Base-by-base conservation (phyloP, 2,888 invertebrate genomes). In the Cryptops parisi region DNA sequence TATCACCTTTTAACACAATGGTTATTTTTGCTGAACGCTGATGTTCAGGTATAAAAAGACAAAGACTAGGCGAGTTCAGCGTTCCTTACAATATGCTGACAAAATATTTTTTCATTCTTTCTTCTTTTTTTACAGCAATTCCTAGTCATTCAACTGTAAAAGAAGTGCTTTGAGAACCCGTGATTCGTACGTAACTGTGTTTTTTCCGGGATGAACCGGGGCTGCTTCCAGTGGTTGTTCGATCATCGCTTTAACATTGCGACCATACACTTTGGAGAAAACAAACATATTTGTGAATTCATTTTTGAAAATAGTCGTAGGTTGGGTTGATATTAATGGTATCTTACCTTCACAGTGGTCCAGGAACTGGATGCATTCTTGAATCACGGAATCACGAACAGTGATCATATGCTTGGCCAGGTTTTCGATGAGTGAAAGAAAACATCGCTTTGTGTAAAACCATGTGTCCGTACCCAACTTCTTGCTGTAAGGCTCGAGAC, bases 391-490 rank as follows among this genome's bases (percentile, higher is more conserved):
- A 71, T 94, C 93, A 65, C 84, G 79, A 49, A 90, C 78, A 47
- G 86, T 83, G 54, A 93, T 84, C 72, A 89, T 79, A 67, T 93
- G 90, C 64, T 91, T 91, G 0, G 88, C 79, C 61, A 90, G 73
- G 68, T 89, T 89, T 72, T 93, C 90, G 54, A 90, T 77, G 62
- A 91, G 78, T n/a, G 89, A 89, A 54, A 97, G 72, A 66, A 97
- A 88, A 66, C 94, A 96, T 56, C 96, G 76, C 68, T 97, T 97
- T 1, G 94, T 88, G 67, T 97, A 96, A 67, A 89, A 84, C 98
- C 98, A 98, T 2, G 98, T 98, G 66, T 98, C 97, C 0, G 94
- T 91, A 17, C 97, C 96, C 6, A 98, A 75, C 66, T 96, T 87
- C 69, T 88, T 88, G 65, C 85, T 84, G 64, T 87, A 90, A 0